Evolutionary conservation across 2,113 vertebrate species (phyloP).

Genomic region (Ciconia boyciana): DNA sequence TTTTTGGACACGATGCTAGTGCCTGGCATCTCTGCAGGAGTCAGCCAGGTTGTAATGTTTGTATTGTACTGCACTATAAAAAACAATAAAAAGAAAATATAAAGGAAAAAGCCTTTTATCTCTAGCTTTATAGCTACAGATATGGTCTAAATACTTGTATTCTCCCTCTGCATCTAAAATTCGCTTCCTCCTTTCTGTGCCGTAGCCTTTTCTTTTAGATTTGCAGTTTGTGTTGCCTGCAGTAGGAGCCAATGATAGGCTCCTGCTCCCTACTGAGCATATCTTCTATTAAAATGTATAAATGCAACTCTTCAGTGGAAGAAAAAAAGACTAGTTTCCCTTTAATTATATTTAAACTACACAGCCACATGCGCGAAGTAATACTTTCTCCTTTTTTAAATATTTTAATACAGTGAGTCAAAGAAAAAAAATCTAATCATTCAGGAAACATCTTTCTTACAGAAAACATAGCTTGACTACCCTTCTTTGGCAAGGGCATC

Average conservation of each 20-base stretch:
- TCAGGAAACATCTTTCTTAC: slow-evolving; percentile 38
- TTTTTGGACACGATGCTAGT: slow-evolving; percentile 75
- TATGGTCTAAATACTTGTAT: slow-evolving; percentile 64
- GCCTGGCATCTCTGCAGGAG: slow-evolving; percentile 72
- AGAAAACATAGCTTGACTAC: slow-evolving; percentile 52
- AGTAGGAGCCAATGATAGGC: slow-evolving; percentile 72
- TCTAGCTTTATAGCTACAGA: slow-evolving; percentile 63
- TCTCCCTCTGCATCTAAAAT: slow-evolving; percentile 58
- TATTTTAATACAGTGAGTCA: background rate
- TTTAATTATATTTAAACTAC: slow-evolving; percentile 67
- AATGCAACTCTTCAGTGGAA: slow-evolving; percentile 54
- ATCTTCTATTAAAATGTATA: slow-evolving; percentile 76
- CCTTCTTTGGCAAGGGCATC: slow-evolving; percentile 29
- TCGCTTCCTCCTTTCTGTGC: slow-evolving; percentile 10
- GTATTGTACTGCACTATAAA: slow-evolving; percentile 67
- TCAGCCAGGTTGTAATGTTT: slow-evolving; percentile 70
- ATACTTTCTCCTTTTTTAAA: background rate
- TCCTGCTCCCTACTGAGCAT: slow-evolving; percentile 68
- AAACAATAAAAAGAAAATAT: slow-evolving; percentile 66
- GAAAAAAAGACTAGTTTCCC: slow-evolving; percentile 54
- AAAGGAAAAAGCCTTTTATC: slow-evolving; percentile 57
- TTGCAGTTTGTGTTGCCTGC: slow-evolving; percentile 68
- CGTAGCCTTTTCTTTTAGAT: slow-evolving; percentile 55
- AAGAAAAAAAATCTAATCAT: background rate
- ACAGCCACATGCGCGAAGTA: background rate